Base-by-base conservation (phyloP, 2,113 vertebrate genomes). In the Marcusenius ussheri region DNA sequence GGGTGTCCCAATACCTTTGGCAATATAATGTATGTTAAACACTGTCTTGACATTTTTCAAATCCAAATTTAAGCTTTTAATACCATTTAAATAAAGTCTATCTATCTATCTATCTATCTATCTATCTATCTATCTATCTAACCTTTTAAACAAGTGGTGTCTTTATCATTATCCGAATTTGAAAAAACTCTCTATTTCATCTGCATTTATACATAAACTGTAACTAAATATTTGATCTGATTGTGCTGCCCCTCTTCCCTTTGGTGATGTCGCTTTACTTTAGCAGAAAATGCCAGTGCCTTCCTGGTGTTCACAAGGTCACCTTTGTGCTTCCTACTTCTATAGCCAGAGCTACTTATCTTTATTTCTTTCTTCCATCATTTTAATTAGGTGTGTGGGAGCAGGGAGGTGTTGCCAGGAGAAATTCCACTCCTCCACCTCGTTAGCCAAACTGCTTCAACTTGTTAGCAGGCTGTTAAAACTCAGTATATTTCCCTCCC, bases 371-470 rank as follows among this genome's bases (percentile, higher is more conserved):
- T 83, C 45, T 45, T 46, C 42, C 19, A 6, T 46, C 42, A 24
- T 83, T 46, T 42, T 83, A 83, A 83, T 83, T n/a, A 83, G 80
- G 42, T 84, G 45, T 84, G 19, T 84, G 45, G 83, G 45, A 84
- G 45, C 83, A 84, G 19, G 39, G 83, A 21, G 45, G 83, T 47
- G 45, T 10, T 46, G 45, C 42, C 83, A 84, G 45, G 83, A 42
- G 83, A 47, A 45, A 42, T 80, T 77, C 15, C 7, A 13, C 35
- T 77, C 70, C 70, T 39, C 31, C 35, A 19, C 74, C 74, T 80
- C 35, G 35, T 80, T 80, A 80, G 83, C 24, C 21, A 21, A n/a
- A 84, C 83, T 47, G 8, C 83, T 46, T 13, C 83, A 46, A 45
- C 83, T 84, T 47, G 83, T 84, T 46, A 84, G 45, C 42, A 24